Evolutionary conservation across 2,888 invertebrate species (phyloP).

Genomic region (Ephialtes manifestator): DNA sequence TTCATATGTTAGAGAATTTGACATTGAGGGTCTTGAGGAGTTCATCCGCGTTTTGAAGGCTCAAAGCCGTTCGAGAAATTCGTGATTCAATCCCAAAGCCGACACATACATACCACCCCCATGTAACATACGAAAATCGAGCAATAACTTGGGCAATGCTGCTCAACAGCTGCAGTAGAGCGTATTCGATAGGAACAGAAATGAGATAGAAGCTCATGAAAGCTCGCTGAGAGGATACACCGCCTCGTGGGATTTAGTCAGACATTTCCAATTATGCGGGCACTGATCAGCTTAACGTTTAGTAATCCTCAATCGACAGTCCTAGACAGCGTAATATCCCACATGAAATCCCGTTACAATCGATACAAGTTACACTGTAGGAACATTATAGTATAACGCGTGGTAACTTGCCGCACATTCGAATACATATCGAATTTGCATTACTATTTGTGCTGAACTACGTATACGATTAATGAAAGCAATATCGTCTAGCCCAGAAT

Average conservation of each 20-base stretch:
- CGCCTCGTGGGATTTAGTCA: constrained; percentile 66
- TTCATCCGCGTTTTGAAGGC: constrained; percentile 27
- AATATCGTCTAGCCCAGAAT: constrained; percentile 48
- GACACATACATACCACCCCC: background rate
- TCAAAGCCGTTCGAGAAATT: constrained; percentile 44
- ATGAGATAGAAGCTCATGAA: constrained; percentile 56
- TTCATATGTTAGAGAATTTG: constrained; percentile 24
- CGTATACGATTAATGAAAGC: constrained; percentile 65
- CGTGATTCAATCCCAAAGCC: constrained; percentile 45
- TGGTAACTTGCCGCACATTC: background rate
- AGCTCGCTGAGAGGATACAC: constrained; percentile 65
- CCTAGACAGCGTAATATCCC: constrained; percentile 72
- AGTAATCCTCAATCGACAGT: constrained; percentile 75
- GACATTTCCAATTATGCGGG: constrained; percentile 75
- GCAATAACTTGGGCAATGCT: constrained; percentile 59
- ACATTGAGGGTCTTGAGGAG: constrained; percentile 28
- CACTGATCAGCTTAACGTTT: constrained; percentile 72
- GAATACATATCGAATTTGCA: constrained; percentile 18
- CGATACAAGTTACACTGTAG: constrained; percentile 63
- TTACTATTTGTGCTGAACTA: constrained; percentile 35
- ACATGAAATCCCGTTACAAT: constrained; percentile 71
- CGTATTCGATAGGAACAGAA: constrained; percentile 50
- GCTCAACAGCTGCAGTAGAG: constrained; percentile 33
- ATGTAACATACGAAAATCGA: constrained; percentile 44
- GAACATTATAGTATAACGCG: constrained; percentile 38